Conservation (phyloP, 2,113 vertebrate species). For the Sinosuthora webbiana region DNA sequence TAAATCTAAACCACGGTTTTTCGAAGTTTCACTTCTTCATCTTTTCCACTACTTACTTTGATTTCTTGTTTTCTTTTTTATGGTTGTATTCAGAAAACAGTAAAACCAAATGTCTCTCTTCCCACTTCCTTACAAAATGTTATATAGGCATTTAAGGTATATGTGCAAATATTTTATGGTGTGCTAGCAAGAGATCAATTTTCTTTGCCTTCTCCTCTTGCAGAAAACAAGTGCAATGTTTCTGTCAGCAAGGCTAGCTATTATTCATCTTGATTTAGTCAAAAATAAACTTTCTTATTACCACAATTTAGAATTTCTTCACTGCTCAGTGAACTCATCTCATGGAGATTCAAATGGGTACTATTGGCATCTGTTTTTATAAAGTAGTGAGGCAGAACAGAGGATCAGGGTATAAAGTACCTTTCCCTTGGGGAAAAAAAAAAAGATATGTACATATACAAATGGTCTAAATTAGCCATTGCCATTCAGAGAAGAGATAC, state of each 20-base stretch:
- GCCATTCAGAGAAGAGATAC: neutral
- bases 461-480: neutral
- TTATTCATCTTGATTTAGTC: neutral
- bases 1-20: neutral
- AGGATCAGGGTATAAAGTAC: neutral
- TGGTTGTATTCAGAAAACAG: neutral
- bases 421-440: neutral
- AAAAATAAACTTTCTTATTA: neutral
- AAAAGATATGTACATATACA: neutral
- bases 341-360: neutral
- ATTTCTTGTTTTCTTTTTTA: neutral
- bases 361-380: neutral
- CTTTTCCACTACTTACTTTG: neutral
- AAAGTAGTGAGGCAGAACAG: neutral
- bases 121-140: neutral
- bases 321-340: neutral
- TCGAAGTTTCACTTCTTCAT: neutral
- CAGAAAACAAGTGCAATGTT: neutral
- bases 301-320: neutral
- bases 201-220: neutral
- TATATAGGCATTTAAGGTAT: neutral
- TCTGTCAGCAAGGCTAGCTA: neutral
- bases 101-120: neutral
- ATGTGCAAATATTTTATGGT: neutral
- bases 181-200: neutral